Percentiles rank a stretch among this genome's conserved stretches.
phyloP scores from a whole-genome alignment of 2,888 invertebrate genomes.

The Celastrina argiolus region DNA sequence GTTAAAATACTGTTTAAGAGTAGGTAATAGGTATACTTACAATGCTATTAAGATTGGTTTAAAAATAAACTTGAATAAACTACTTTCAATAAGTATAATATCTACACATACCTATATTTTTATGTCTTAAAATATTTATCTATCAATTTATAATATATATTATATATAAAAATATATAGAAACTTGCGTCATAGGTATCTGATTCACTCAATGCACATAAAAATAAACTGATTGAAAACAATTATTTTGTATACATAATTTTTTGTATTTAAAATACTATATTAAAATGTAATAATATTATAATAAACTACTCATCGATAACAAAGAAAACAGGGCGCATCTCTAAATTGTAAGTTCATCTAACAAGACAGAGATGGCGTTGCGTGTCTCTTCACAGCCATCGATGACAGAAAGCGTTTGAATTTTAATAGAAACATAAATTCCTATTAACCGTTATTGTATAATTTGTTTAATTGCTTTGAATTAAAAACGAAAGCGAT shows the following conservation, averaged over 20 bases:
- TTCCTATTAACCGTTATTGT: conserved; percentile 36
- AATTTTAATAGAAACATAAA: conserved; percentile 39
- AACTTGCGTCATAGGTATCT: too few species aligned
- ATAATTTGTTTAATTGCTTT: conserved; percentile 29
- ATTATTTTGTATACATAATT: too few species aligned
- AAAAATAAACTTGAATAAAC: background rate
- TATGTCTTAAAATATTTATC: too few species aligned
- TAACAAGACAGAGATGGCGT: conserved; percentile 56
- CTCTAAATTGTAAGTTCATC: conserved; percentile 36
- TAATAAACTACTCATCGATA: conserved; percentile 7
- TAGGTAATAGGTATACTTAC: background rate
- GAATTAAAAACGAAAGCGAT: background rate
- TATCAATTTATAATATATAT: too few species aligned
- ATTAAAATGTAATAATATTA: background rate
- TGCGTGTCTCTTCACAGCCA: conserved; percentile 51
- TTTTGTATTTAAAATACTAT: too few species aligned
- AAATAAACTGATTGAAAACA: too few species aligned
- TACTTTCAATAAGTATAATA: background rate
- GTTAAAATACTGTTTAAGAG: background rate
- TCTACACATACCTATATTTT: too few species aligned
- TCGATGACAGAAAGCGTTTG: conserved; percentile 50
- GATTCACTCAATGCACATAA: too few species aligned
- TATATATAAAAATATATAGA: too few species aligned
- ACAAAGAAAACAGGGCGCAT: background rate
- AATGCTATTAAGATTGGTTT: background rate